phyloP scores from a whole-genome alignment of 2,888 invertebrate species.

The Erebia epiphron region DNA sequence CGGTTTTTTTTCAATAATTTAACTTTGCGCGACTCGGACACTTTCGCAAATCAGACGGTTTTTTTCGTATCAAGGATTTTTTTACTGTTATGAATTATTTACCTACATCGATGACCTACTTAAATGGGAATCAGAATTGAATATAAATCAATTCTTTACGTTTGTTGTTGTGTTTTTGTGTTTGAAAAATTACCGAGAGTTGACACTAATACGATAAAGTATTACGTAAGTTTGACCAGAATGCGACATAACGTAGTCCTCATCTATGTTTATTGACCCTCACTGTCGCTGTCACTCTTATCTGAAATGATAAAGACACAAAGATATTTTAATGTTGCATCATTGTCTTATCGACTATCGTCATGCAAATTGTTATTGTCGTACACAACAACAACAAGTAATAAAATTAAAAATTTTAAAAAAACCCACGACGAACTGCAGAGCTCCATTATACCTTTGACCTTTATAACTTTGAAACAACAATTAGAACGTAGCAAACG shows the following conservation, averaged over 20 bases:
- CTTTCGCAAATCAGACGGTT: too few relatives aligned
- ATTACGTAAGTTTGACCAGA: slow-evolving; percentile 82
- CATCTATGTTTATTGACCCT: slow-evolving; percentile 88
- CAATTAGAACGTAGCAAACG: too few relatives aligned
- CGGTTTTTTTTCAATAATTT: too few relatives aligned
- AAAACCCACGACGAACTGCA: too few relatives aligned
- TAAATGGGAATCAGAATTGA: background rate
- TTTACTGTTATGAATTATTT: too few relatives aligned
- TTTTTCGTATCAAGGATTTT: too few relatives aligned
- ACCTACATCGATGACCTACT: background rate
- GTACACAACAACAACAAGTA: slow-evolving; percentile 15
- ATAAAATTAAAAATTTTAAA: too few relatives aligned
- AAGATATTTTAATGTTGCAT: slow-evolving; percentile 33
- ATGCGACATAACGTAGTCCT: slow-evolving; percentile 72
- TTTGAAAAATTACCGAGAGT: slow-evolving; percentile 57
- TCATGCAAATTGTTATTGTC: slow-evolving; percentile 21
- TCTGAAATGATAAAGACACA: slow-evolving; percentile 77
- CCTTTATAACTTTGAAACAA: too few relatives aligned
- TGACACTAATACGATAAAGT: slow-evolving; percentile 68
- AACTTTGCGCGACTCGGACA: too few relatives aligned
- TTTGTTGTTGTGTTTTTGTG: slow-evolving; percentile 34
- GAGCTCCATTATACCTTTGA: too few relatives aligned
- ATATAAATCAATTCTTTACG: slow-evolving; percentile 14
- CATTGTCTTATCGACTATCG: slow-evolving; percentile 24
- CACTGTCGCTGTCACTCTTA: slow-evolving; percentile 97